Conservation (phyloP, 2,888 invertebrate genomes). For the Perizoma flavofasciatum region DNA sequence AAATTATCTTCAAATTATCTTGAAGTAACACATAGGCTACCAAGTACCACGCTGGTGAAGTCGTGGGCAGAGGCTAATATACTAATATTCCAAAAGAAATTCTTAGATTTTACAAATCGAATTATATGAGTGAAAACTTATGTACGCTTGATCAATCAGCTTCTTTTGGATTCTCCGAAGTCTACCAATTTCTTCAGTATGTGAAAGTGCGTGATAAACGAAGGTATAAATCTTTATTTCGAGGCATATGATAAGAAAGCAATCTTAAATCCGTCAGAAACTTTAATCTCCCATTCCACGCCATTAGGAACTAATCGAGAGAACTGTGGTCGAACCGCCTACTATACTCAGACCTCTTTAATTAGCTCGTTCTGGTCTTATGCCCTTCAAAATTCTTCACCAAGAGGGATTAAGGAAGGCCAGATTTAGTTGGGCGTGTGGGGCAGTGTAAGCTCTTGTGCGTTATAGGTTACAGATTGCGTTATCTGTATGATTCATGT, state of each 20-base stretch:
- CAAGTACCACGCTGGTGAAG: too few relatives aligned
- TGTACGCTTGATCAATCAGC: neutral
- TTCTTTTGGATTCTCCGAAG: neutral
- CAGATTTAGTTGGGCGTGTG: conserved; percentile 39
- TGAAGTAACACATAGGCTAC: too few relatives aligned
- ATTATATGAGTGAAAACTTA: neutral
- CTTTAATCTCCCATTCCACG: conserved; percentile 64
- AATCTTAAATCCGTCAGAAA: conserved; percentile 48
- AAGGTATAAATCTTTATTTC: neutral
- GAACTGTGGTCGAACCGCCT: conserved; percentile 53
- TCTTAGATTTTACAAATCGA: too few relatives aligned
- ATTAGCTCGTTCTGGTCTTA: conserved; percentile 44
- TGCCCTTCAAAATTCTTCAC: conserved; percentile 25
- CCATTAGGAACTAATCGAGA: conserved; percentile 67
- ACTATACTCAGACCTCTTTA: conserved; percentile 49
- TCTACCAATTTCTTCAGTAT: neutral
- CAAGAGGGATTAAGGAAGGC: conserved; percentile 34
- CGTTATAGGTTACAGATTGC: conserved; percentile 48
- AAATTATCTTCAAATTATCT: too few relatives aligned
- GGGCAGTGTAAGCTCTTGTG: conserved; percentile 43
- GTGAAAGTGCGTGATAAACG: neutral
- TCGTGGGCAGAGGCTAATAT: too few relatives aligned
- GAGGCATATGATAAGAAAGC: conserved; percentile 33
- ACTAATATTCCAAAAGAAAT: too few relatives aligned
- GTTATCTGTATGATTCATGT: conserved; percentile 35